A percentile compares a stretch with the other conserved stretches of the same genome.
Conservation (phyloP, 2,797 vertebrate species). For the Clangula hyemalis region DNA sequence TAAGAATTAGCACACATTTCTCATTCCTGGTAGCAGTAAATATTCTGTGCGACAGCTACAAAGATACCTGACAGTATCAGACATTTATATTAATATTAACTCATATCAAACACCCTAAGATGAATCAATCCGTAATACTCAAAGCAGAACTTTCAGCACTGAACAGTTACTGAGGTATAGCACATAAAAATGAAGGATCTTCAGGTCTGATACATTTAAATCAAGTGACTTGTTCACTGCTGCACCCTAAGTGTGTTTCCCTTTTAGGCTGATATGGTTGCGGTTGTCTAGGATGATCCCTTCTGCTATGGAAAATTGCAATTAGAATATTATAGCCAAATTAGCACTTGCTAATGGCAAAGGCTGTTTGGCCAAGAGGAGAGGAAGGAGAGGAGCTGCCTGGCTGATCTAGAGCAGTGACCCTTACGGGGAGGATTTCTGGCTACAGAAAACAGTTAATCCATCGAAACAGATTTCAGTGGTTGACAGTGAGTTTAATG, state of each 20-base stretch:
- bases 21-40: not conserved
- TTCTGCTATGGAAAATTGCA: not conserved
- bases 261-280: not conserved
- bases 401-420: accelerated
- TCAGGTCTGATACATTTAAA: not conserved
- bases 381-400: not conserved
- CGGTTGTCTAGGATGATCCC: not conserved
- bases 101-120: not conserved
- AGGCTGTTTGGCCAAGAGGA: not conserved
- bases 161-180: not conserved
- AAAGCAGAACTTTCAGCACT: not conserved
- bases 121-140: not conserved
- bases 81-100: not conserved
- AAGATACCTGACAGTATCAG: not conserved
- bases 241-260: not conserved
- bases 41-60: not conserved
- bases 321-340: not conserved
- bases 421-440: accelerated
- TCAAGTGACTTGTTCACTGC: not conserved
- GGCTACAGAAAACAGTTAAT: not conserved
- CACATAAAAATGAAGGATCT: not conserved
- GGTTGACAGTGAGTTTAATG: not conserved
- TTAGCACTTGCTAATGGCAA: not conserved
- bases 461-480: not conserved
- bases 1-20: not conserved